Evolutionary conservation across 2,113 vertebrate species (phyloP).

Genomic region (Myotis davidii): DNA sequence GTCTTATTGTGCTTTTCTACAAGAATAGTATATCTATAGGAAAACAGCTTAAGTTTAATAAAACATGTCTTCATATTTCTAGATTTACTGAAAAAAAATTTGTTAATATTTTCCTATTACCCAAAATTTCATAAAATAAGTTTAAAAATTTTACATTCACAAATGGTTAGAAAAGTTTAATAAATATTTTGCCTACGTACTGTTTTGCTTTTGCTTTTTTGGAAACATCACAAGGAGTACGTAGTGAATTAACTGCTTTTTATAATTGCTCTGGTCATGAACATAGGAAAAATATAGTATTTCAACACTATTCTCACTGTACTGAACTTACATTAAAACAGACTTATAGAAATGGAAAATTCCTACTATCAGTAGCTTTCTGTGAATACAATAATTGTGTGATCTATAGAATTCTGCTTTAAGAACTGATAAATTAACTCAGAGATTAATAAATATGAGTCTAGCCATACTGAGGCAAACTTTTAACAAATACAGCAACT

Average conservation of each 20-base stretch:
- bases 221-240: neutral
- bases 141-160: neutral
- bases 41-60: conserved; percentile 29
- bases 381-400: neutral
- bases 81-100: conserved; percentile 22
- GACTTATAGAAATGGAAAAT: neutral
- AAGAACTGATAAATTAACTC: neutral
- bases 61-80: neutral
- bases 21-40: neutral
- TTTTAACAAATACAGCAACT: neutral
- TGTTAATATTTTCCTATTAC: neutral
- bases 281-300: neutral
- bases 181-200: neutral
- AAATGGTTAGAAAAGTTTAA: conserved; percentile 24
- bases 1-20: neutral
- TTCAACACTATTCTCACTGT: neutral
- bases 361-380: neutral
- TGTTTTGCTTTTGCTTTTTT: conserved; percentile 5
- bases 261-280: conserved; percentile 15
- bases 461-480: neutral
- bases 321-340: neutral
- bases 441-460: neutral
- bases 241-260: conserved; percentile 37
- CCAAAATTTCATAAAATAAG: conserved; percentile 5
- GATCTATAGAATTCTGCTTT: conserved; percentile 5